These are phyloP conservation scores for Stenurella melanura DNA, from an alignment of 2,888 invertebrate genomes.

Conservation along the genomic window DNA sequence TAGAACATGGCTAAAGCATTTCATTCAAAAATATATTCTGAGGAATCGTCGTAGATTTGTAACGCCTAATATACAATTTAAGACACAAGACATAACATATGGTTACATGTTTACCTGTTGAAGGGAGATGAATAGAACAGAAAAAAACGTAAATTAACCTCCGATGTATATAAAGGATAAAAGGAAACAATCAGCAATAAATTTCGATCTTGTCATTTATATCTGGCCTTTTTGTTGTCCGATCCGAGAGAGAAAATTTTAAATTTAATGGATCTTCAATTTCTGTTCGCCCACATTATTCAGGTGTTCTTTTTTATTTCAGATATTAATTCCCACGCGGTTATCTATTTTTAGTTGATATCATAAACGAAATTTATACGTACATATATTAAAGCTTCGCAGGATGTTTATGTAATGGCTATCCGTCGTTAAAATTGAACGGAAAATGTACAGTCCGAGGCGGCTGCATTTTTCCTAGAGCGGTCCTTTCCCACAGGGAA, in stretches of 20 bases:
- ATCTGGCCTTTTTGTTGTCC: constrained; percentile 40
- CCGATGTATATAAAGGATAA: constrained; percentile 24
- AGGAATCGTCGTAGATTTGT: neutral
- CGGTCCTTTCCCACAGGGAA: too few relatives aligned
- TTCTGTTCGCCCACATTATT: constrained; percentile 47
- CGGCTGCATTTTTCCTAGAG: too few relatives aligned
- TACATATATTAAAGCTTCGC: constrained; percentile 18
- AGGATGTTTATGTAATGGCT: constrained; percentile 27
- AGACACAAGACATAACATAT: constrained; percentile 8
- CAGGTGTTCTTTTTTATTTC: constrained; percentile 48
- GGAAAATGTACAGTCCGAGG: neutral
- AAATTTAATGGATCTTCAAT: constrained; percentile 46
- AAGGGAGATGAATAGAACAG: neutral
- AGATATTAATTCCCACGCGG: constrained; percentile 37
- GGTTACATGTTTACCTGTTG: constrained; percentile 20
- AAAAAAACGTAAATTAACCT: constrained; percentile 28
- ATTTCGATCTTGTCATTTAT: constrained; percentile 51
- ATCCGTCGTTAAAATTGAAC: neutral
- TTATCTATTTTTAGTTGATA: constrained; percentile 36
- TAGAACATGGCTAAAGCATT: too few relatives aligned
- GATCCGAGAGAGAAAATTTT: constrained; percentile 42
- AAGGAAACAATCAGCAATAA: constrained; percentile 55
- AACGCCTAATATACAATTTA: neutral
- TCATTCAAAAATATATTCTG: too few relatives aligned
- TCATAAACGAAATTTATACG: constrained; percentile 17